These are phyloP conservation scores for Dromaius novaehollandiae DNA, from an alignment of 2,113 vertebrate genomes.

Conservation along the genomic window DNA sequence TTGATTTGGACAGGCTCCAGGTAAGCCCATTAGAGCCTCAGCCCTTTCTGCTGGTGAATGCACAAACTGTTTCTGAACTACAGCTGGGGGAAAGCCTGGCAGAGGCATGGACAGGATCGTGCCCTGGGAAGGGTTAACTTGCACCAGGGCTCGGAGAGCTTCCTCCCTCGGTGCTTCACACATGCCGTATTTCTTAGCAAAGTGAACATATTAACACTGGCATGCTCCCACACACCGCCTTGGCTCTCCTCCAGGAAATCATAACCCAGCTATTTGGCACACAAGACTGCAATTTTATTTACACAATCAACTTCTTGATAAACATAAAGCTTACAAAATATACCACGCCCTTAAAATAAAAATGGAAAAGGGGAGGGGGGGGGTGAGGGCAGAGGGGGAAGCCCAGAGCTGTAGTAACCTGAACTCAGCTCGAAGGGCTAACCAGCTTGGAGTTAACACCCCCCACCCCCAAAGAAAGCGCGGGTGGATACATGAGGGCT, in stretches of 20 bases:
- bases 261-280: conserved; percentile 58
- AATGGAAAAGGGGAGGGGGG: neutral
- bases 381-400: neutral
- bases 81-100: conserved; percentile 32
- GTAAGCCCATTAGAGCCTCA: conserved; percentile 9
- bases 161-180: conserved; percentile 66
- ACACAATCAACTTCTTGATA: conserved; percentile 70
- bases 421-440: neutral
- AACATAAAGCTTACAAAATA: conserved; percentile 62
- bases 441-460: neutral
- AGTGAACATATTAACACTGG: conserved; percentile 68
- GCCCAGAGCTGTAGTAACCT: neutral
- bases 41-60: neutral
- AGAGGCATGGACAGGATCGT: neutral
- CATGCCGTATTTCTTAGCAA: conserved; percentile 67
- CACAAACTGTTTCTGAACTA: conserved; percentile 36
- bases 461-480: neutral
- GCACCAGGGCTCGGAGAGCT: neutral
- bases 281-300: conserved; percentile 59
- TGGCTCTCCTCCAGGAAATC: conserved; percentile 63
- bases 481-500: neutral
- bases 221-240: conserved; percentile 63
- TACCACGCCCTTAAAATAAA: conserved; percentile 34
- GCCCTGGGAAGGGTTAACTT: conserved; percentile 75
- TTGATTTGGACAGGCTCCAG: neutral